Evolutionary conservation across 2,797 vertebrate genomes (phyloP).

Genomic region (Lagodon rhomboides): DNA sequence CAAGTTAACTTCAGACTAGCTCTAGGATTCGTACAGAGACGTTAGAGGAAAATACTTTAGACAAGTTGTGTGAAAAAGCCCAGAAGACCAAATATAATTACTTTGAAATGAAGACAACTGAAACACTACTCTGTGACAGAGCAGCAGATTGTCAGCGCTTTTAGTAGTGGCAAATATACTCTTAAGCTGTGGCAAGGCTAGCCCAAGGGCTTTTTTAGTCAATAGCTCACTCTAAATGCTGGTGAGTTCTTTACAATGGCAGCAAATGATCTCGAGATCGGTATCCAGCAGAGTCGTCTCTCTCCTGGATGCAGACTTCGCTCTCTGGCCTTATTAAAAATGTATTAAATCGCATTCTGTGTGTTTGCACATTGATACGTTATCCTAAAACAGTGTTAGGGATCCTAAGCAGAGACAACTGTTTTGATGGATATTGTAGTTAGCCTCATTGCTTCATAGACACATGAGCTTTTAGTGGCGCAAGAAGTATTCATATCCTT

Average conservation of each 20-base stretch:
- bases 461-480: too few relatives aligned
- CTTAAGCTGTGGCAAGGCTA: conserved; percentile 38
- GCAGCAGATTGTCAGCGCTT: conserved; percentile 64
- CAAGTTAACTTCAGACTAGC: conserved; percentile 2
- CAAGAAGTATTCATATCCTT: too few relatives aligned
- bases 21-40: conserved; percentile 18
- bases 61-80: conserved; percentile 35
- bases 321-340: conserved; percentile 76
- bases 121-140: conserved; percentile 49
- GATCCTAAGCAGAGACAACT: conserved; percentile 57
- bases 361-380: conserved; percentile 67
- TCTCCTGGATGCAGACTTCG: neutral
- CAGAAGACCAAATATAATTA: conserved; percentile 49
- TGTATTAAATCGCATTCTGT: conserved; percentile 68
- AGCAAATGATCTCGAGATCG: conserved; percentile 69
- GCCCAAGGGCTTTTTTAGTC: conserved; percentile 62
- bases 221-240: conserved; percentile 62
- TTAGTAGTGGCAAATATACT: conserved; percentile 68
- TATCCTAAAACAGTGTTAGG: conserved; percentile 64
- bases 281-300: conserved; percentile 45
- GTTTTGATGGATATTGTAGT: conserved; percentile 70
- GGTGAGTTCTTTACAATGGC: conserved; percentile 63
- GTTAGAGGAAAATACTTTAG: conserved; percentile 36
- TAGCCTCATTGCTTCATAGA: conserved; percentile 42
- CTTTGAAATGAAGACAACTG: conserved; percentile 59